Percentiles rank a stretch among this genome's conserved stretches.
phyloP scores from a whole-genome alignment of 2,888 invertebrate species.

The Drosophila paranaensis region DNA sequence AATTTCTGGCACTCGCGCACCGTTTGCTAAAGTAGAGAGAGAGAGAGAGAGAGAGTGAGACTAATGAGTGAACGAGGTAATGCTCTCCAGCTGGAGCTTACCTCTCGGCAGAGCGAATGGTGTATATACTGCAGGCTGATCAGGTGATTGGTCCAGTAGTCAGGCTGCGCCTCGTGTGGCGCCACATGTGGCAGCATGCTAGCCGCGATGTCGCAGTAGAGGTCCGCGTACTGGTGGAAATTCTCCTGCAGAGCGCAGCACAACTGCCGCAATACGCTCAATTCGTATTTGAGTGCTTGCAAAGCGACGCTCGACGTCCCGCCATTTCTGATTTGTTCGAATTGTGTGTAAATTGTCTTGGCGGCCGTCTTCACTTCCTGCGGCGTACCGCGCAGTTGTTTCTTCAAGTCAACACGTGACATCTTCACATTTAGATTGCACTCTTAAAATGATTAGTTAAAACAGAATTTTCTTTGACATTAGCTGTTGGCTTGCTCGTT shows the following conservation, averaged over 20 bases:
- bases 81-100: slow-evolving; percentile 5
- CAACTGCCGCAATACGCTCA: slow-evolving; percentile 54
- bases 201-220: slow-evolving; percentile 68
- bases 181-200: slow-evolving; percentile 55
- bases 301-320: slow-evolving; percentile 45
- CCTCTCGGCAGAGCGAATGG: slow-evolving; percentile 60
- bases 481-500: slow-evolving; percentile 10
- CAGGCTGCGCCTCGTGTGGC: slow-evolving; percentile 46
- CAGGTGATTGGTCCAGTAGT: slow-evolving; percentile 67
- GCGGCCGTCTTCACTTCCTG: slow-evolving; percentile 40
- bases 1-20: slow-evolving; percentile 48
- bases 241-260: slow-evolving; percentile 60
- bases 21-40: slow-evolving; percentile 50
- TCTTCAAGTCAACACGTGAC: slow-evolving; percentile 48
- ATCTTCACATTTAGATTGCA: slow-evolving; percentile 35
- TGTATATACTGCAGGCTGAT: slow-evolving; percentile 69
- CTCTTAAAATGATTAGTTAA: neutral
- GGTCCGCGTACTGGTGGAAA: slow-evolving; percentile 53
- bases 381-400: slow-evolving; percentile 52
- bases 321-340: slow-evolving; percentile 40
- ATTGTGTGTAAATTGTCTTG: slow-evolving; percentile 26
- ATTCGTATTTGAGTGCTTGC: slow-evolving; percentile 51
- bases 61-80: neutral
- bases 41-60: too few relatives aligned
- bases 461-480: neutral